Conservation (phyloP, 2,888 invertebrate species). For the Barypeithes pellucidus region DNA sequence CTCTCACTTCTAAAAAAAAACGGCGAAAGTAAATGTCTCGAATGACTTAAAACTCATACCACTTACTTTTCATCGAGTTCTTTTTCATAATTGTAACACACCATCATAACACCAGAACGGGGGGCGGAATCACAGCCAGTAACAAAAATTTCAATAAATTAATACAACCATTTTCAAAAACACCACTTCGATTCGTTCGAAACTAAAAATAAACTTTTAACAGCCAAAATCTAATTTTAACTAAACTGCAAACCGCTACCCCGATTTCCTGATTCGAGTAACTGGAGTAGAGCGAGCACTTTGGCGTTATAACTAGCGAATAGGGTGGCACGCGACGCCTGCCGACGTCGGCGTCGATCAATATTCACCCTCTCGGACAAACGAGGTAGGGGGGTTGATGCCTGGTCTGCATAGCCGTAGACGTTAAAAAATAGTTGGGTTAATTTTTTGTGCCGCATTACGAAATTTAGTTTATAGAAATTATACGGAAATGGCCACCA, state of each 20-base stretch:
- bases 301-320: constrained; percentile 10
- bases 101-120: constrained; percentile 54
- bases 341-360: constrained; percentile 45
- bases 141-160: constrained; percentile 4
- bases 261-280: constrained; percentile 18
- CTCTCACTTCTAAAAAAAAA: too few relatives aligned
- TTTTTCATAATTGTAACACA: constrained; percentile 58
- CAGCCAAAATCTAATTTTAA: background rate
- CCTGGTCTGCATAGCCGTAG: constrained; percentile 22
- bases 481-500: too few relatives aligned
- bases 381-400: constrained; percentile 24
- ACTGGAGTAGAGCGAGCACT: constrained; percentile 21
- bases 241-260: constrained; percentile 10
- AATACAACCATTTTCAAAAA: background rate
- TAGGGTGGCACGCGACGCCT: constrained; percentile 47
- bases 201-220: background rate
- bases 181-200: background rate
- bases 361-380: constrained; percentile 44
- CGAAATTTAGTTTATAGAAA: too few relatives aligned
- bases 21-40: background rate
- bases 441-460: background rate
- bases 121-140: background rate
- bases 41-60: constrained; percentile 8
- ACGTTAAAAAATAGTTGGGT: background rate
- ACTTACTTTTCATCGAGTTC: constrained; percentile 56